Evolutionary conservation across 2,797 vertebrate species (phyloP), one percentile per base, ranked within the genome.

Genomic region (Thunnus albacares): DNA sequence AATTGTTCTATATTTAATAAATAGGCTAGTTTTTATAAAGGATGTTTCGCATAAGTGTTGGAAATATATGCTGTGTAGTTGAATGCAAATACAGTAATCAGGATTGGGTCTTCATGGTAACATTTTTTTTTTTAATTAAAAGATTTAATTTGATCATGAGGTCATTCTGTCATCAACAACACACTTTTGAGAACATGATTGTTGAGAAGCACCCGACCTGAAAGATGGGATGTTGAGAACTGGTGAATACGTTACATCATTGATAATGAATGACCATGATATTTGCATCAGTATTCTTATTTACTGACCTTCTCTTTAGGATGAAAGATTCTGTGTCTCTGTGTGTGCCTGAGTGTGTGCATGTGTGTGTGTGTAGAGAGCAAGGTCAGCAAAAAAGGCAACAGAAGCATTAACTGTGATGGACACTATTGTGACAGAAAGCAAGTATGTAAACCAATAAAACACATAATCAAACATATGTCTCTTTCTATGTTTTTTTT

Each of bases 1-100:
- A 84, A 94, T 90, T 86, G 87, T 91, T 93, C 87, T 93, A 94
- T 93, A 94, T 95, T 94, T 92, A 93, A 88, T 92, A 88, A 92
- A 91, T 90, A 88, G 85, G 85, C 55, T 92, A 91, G 86, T 92
- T 94, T 95, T 93, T 94, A 78, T 93, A 93, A 89, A 71, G 77
- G 69, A 83, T 82, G 73, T 89, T 90, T 90, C 47, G 58, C 80
- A 69, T 55, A 83, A 61, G 59, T 83, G 70, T 82, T 75, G 80
- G 73, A 82, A 82, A 64, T 81, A 55, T 81, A 65, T 80, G 73
- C 72, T 41, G 75, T 85, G 70, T 68, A 77, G 72, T 81, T 77
- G 47, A 84, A 91, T 85, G 84, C 85, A 88, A 81, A 81, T 67
- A 81, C 72, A 78, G 63, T 80, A 53, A 75, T 26, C 59, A 74